phyloP scores from a whole-genome alignment of 2,113 vertebrate species.

The Chloroceryle aenea region DNA sequence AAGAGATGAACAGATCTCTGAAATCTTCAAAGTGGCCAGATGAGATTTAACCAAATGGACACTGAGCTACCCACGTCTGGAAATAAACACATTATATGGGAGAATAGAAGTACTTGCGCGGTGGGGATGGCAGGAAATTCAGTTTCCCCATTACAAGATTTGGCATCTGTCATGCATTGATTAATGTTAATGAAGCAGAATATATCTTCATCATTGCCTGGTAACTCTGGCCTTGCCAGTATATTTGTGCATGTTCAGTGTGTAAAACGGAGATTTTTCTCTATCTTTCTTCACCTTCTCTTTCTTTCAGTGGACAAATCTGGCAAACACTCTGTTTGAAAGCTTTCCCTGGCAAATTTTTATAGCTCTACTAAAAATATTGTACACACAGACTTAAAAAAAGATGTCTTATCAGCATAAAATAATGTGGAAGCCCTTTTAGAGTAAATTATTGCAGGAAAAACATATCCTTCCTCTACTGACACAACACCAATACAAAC shows the following conservation, averaged over 20 bases:
- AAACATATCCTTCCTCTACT: conserved; percentile 28
- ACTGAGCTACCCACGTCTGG: not conserved
- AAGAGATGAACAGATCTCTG: not conserved
- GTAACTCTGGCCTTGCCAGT: not conserved
- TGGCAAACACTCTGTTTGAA: not conserved
- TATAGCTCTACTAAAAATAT: not conserved
- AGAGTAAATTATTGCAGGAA: not conserved
- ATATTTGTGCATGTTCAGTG: not conserved
- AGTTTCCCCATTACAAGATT: not conserved
- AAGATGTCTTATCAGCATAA: conserved; percentile 11
- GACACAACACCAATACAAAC: not conserved
- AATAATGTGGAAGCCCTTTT: not conserved
- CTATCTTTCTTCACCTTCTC: not conserved
- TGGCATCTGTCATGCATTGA: not conserved
- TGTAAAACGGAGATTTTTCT: not conserved
- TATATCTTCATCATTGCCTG: not conserved
- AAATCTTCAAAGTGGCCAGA: not conserved
- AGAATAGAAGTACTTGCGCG: not conserved
- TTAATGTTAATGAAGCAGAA: not conserved
- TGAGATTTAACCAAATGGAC: not conserved
- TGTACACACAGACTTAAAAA: not conserved
- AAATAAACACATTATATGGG: not conserved
- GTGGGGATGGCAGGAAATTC: not conserved
- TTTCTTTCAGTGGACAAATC: not conserved
- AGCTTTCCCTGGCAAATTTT: not conserved